These are phyloP conservation scores for Ivindomyrus marchei DNA, from an alignment of 2,113 vertebrate species.

Conservation along the genomic window DNA sequence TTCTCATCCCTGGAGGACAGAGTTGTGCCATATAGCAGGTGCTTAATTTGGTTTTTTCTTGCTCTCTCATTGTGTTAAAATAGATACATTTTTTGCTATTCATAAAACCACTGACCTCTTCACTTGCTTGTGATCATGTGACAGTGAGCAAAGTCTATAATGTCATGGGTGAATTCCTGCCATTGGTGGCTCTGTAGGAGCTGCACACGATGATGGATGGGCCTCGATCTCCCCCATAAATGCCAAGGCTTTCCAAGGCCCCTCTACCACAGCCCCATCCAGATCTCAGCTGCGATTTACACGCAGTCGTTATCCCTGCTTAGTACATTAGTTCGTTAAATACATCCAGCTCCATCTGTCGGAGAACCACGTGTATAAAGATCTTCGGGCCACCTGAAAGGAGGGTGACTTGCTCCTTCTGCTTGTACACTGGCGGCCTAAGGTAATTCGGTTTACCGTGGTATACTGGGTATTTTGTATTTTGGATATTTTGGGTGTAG, in stretches of 20 bases:
- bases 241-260: too few relatives aligned
- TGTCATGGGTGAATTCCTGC: background rate
- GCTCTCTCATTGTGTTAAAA: background rate
- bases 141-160: background rate
- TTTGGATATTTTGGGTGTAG: background rate
- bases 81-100: background rate
- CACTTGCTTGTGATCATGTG: background rate
- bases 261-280: background rate
- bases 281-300: background rate
- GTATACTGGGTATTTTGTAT: too few relatives aligned
- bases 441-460: too few relatives aligned
- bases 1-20: background rate
- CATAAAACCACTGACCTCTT: background rate
- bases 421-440: background rate
- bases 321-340: background rate
- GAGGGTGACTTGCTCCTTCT: background rate
- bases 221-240: background rate
- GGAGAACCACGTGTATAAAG: background rate
- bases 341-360: background rate
- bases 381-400: background rate
- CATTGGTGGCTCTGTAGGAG: background rate
- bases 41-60: background rate
- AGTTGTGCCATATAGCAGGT: background rate
- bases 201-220: background rate
- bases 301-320: background rate